phyloP scores from a whole-genome alignment of 2,113 vertebrate genomes.

The Mystacornis crossleyi region DNA sequence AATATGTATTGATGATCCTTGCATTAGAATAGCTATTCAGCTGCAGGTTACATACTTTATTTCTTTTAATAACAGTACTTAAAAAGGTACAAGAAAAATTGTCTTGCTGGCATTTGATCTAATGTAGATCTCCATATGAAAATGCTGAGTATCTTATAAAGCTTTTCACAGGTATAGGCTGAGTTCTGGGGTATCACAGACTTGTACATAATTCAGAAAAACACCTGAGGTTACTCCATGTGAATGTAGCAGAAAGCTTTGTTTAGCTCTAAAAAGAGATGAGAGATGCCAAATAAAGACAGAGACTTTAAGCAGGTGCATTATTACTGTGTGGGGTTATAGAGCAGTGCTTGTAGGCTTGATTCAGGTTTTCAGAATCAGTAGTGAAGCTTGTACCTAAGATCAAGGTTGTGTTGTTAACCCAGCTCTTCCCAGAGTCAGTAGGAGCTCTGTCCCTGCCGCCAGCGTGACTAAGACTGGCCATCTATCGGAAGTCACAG shows the following conservation, averaged over 20 bases:
- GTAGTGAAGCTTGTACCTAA: background rate
- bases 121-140: slow-evolving; percentile 70
- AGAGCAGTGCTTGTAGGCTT: background rate
- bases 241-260: background rate
- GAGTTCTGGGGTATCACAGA: slow-evolving; percentile 72
- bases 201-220: slow-evolving; percentile 32
- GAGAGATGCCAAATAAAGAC: background rate
- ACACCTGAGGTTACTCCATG: slow-evolving; percentile 52
- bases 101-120: slow-evolving; percentile 64
- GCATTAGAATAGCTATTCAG: background rate
- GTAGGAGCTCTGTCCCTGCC: background rate
- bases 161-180: slow-evolving; percentile 76
- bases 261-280: background rate
- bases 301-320: background rate
- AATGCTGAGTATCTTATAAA: slow-evolving; percentile 46
- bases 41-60: background rate
- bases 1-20: background rate
- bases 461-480: background rate
- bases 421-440: background rate
- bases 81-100: slow-evolving; percentile 22
- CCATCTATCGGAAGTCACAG: background rate
- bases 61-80: background rate
- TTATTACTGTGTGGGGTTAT: background rate
- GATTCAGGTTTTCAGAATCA: background rate
- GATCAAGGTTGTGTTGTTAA: background rate